phyloP scores from a whole-genome alignment of 1,140 invertebrate genomes.

The Reticulitermes speratus region DNA sequence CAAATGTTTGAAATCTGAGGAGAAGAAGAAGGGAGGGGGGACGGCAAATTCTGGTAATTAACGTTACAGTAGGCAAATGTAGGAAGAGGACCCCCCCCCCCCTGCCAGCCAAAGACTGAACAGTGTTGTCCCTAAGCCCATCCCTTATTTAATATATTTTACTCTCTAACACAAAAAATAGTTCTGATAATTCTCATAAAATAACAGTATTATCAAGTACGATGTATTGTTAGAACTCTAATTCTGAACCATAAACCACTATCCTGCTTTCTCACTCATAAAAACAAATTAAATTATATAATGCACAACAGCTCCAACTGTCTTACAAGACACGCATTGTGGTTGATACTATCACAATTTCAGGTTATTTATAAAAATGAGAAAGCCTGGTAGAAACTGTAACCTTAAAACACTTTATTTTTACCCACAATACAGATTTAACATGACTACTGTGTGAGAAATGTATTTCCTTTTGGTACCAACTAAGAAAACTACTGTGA shows the following conservation, averaged over 20 bases:
- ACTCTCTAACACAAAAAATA: neutral
- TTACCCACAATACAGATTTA: neutral
- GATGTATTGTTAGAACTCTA: neutral
- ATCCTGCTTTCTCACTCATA: neutral
- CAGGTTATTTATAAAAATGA: neutral
- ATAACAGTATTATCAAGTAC: neutral
- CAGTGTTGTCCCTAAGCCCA: neutral
- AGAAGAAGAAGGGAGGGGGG: too few species aligned
- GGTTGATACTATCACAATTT: neutral
- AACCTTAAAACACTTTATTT: neutral
- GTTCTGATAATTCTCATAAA: neutral
- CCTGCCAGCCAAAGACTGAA: conserved; percentile 1
- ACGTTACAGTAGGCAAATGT: too few species aligned
- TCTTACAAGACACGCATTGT: neutral
- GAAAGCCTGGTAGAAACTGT: neutral
- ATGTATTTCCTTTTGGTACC: neutral
- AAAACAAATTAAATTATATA: neutral
- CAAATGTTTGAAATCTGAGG: too few species aligned
- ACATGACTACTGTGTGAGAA: neutral
- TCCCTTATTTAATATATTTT: neutral
- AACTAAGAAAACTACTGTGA: neutral
- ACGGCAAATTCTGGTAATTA: too few species aligned
- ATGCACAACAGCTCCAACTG: too few species aligned
- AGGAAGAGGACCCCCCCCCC: too few species aligned
- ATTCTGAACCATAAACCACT: neutral